A percentile compares a stretch with the other conserved stretches of the same genome.
These are phyloP conservation scores for Myanophis thanlyinensis DNA, from an alignment of 2,113 vertebrate species.

Conservation along the genomic window DNA sequence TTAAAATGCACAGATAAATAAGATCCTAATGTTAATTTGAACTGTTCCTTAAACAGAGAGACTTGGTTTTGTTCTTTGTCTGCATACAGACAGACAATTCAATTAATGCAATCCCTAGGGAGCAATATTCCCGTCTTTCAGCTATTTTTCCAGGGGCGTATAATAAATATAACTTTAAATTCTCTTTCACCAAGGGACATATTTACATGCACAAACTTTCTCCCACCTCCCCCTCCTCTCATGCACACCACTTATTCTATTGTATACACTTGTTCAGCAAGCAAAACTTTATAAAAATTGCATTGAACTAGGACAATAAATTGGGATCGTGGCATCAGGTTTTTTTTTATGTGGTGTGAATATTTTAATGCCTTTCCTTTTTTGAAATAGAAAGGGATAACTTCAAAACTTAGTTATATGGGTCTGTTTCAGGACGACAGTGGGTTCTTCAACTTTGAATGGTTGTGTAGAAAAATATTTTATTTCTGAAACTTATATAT, in stretches of 20 bases:
- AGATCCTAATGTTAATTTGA: conserved; percentile 36
- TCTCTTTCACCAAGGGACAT: conserved; percentile 13
- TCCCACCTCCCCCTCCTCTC: background rate
- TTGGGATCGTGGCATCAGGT: background rate
- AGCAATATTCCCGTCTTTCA: conserved; percentile 56
- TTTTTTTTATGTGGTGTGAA: background rate
- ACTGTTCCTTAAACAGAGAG: conserved; percentile 35
- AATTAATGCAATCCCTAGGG: conserved; percentile 52
- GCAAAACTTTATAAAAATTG: background rate
- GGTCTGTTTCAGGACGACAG: background rate
- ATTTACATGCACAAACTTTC: background rate
- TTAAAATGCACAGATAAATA: conserved; percentile 40
- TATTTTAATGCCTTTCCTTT: background rate
- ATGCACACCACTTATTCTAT: conserved; percentile 42
- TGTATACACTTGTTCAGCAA: conserved; percentile 28
- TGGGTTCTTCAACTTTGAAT: background rate
- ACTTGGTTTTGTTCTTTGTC: conserved; percentile 16
- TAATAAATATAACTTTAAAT: conserved; percentile 47
- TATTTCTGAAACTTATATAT: background rate
- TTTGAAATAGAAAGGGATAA: background rate
- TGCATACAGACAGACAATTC: conserved; percentile 63
- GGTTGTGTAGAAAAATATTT: background rate
- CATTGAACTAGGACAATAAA: background rate
- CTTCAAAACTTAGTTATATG: background rate
- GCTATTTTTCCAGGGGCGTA: conserved; percentile 44